Evolutionary conservation across 92 coral and sea anemone genomes (phyloP).

Genomic region (Pocillopora grandis): DNA sequence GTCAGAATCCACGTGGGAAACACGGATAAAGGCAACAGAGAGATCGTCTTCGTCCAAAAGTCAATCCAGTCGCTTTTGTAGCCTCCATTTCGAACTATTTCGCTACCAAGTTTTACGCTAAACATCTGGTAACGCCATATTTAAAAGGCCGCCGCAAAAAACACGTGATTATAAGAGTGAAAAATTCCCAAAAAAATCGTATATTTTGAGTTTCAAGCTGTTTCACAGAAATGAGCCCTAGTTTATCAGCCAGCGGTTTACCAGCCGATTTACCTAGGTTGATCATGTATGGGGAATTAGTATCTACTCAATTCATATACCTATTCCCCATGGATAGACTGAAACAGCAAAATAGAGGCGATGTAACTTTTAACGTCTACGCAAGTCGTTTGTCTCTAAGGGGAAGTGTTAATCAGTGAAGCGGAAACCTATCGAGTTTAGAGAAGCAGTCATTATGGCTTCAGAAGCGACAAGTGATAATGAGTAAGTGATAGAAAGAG

Average conservation of each 20-base stretch:
- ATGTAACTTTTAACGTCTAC: not conserved
- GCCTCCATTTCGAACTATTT: conserved; percentile 35
- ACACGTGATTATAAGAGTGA: too few species aligned
- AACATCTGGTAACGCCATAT: too few species aligned
- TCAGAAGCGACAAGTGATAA: not conserved
- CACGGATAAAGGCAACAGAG: conserved; percentile 18
- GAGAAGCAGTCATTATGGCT: not conserved
- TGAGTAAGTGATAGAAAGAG: not conserved
- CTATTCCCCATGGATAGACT: not conserved
- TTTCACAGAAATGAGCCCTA: too few species aligned
- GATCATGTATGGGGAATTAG: too few species aligned
- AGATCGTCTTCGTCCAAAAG: conserved; percentile 36
- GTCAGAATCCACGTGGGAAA: not conserved
- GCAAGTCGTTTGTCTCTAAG: too few species aligned
- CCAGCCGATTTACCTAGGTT: not conserved
- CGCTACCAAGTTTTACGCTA: not conserved
- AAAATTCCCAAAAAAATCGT: too few species aligned
- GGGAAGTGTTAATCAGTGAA: too few species aligned
- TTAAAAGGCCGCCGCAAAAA: too few species aligned
- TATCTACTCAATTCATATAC: not conserved
- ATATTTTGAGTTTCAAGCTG: too few species aligned
- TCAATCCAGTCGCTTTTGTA: conserved; percentile 11
- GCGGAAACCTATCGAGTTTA: not conserved
- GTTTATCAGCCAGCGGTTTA: not conserved
- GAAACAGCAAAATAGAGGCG: not conserved